Evolutionary conservation across 2,888 invertebrate species (phyloP).

Genomic region (Aricia artaxerxes): DNA sequence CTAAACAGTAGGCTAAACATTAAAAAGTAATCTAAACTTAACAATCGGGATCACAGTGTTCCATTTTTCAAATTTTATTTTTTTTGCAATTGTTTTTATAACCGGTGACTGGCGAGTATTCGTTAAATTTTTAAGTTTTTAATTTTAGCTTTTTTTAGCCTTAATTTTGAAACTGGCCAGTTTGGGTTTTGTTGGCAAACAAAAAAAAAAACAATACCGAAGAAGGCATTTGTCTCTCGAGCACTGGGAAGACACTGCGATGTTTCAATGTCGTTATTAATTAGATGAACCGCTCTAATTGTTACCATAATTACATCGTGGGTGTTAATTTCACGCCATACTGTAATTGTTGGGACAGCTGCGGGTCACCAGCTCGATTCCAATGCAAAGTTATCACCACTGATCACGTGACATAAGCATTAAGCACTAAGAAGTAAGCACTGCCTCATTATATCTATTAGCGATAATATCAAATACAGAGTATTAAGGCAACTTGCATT

Average conservation of each 20-base stretch:
- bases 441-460: too few species aligned
- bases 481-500: too few species aligned
- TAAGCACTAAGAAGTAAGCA: too few species aligned
- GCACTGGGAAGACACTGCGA: slow-evolving; percentile 22
- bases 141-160: too few species aligned
- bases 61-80: neutral
- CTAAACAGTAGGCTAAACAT: too few species aligned
- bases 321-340: slow-evolving; percentile 13
- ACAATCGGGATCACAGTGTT: slow-evolving; percentile 43
- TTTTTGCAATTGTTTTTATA: neutral
- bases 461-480: too few species aligned
- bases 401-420: too few species aligned
- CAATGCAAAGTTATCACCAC: neutral
- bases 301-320: slow-evolving; percentile 25
- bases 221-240: slow-evolving; percentile 34
- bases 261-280: slow-evolving; percentile 36
- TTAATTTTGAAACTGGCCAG: neutral
- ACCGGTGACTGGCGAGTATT: neutral
- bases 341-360: slow-evolving; percentile 42
- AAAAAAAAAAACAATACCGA: neutral
- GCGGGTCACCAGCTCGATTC: neutral
- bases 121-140: too few species aligned
- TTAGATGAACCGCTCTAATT: slow-evolving; percentile 57
- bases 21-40: too few species aligned
- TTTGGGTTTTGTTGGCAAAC: neutral